These are phyloP conservation scores for Limanda limanda DNA, from an alignment of 2,113 vertebrate genomes.

Conservation along the genomic window DNA sequence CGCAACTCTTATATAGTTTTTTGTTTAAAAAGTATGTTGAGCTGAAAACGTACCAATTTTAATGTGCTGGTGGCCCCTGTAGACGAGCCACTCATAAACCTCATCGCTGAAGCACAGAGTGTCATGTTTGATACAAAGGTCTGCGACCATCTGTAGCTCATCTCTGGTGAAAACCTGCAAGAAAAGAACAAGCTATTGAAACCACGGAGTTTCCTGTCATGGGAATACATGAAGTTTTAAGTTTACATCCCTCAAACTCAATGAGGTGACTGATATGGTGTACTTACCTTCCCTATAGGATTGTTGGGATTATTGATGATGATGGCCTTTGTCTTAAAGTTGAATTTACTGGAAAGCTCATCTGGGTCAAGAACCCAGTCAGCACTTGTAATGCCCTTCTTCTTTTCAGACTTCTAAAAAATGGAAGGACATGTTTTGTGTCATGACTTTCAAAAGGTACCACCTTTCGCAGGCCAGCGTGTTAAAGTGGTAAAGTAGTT, in stretches of 20 bases:
- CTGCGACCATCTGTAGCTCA: constrained; percentile 92
- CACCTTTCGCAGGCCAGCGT: too few species aligned
- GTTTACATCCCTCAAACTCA: background rate
- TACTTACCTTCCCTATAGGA: constrained; percentile 91
- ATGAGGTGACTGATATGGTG: background rate
- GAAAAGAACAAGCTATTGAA: constrained; percentile 32
- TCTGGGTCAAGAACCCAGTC: constrained; percentile 90
- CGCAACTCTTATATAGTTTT: background rate
- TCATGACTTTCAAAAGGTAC: background rate
- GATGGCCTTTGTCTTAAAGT: constrained; percentile 94
- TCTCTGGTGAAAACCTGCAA: constrained; percentile 89
- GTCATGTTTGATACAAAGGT: constrained; percentile 94
- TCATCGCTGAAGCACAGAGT: constrained; percentile 96
- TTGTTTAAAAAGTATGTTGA: background rate
- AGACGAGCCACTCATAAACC: constrained; percentile 97
- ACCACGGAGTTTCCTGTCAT: background rate
- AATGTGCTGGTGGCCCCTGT: constrained; percentile 89
- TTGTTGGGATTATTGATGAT: constrained; percentile 97
- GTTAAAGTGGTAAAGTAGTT: background rate
- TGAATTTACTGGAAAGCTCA: constrained; percentile 95
- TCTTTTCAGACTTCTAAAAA: constrained; percentile 79
- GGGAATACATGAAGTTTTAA: background rate
- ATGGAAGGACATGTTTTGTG: background rate
- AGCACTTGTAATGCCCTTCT: constrained; percentile 81
- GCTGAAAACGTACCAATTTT: constrained; percentile 89